Evolutionary conservation across 2,797 vertebrate genomes (phyloP).

Genomic region (Chiloscyllium punctatum): DNA sequence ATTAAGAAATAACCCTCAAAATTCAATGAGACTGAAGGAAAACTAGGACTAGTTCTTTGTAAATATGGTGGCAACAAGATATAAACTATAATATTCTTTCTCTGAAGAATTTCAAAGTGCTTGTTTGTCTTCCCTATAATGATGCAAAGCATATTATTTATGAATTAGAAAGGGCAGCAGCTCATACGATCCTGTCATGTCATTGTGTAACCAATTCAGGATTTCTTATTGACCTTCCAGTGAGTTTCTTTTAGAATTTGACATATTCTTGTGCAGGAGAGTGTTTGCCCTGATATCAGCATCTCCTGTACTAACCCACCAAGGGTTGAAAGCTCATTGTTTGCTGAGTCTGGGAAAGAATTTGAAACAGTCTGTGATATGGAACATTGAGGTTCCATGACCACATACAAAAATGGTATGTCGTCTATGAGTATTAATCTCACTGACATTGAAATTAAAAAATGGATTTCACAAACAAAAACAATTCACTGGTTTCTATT

Average conservation of each 20-base stretch:
- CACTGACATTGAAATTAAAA: not conserved
- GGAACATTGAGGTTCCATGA: not conserved
- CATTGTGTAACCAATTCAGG: not conserved
- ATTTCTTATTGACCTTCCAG: not conserved
- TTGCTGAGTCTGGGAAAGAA: not conserved
- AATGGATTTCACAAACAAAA: not conserved
- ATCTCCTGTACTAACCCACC: not conserved
- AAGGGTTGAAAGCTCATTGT: not conserved
- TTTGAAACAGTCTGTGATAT: not conserved
- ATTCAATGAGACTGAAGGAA: not conserved
- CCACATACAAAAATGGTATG: not conserved
- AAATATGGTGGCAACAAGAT: not conserved
- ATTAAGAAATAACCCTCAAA: not conserved
- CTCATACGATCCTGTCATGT: not conserved
- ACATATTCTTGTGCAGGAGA: not conserved
- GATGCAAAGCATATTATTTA: not conserved
- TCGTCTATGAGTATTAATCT: not conserved
- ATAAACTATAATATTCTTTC: not conserved
- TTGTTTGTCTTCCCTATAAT: not conserved
- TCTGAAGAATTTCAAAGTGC: not conserved
- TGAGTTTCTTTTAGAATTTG: not conserved
- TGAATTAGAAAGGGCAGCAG: not conserved
- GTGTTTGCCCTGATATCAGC: not conserved
- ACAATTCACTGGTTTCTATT: not conserved
- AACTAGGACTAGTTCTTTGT: not conserved